These are phyloP conservation scores for Tachysurus vachellii DNA, from an alignment of 2,113 vertebrate genomes.

Conservation along the genomic window DNA sequence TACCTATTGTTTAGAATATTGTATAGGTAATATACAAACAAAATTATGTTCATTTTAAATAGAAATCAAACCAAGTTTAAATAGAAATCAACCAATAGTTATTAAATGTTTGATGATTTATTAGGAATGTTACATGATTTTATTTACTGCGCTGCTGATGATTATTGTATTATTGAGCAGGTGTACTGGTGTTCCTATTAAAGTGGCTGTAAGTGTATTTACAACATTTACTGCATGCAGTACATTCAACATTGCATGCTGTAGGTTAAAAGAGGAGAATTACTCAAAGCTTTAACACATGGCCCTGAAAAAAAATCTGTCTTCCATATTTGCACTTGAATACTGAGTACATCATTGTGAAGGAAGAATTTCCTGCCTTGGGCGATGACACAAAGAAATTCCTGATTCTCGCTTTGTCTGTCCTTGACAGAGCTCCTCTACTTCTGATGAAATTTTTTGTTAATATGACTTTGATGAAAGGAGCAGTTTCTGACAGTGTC, in stretches of 20 bases:
- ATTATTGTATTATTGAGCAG: background rate
- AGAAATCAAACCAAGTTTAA: too few species aligned
- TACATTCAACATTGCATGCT: background rate
- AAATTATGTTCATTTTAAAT: too few species aligned
- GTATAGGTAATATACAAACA: too few species aligned
- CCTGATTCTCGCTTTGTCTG: constrained; percentile 10
- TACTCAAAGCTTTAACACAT: background rate
- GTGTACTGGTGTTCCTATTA: background rate
- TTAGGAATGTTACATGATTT: background rate
- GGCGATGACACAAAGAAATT: background rate
- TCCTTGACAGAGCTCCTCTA: constrained; percentile 3
- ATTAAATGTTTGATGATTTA: background rate
- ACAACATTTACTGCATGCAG: background rate
- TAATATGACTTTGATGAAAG: background rate
- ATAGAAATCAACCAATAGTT: background rate
- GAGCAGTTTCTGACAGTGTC: constrained; percentile 1
- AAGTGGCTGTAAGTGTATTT: background rate
- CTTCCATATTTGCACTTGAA: background rate
- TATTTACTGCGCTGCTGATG: background rate
- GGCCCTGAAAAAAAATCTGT: background rate
- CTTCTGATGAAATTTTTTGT: background rate
- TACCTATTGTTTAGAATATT: too few species aligned
- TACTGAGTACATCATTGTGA: background rate
- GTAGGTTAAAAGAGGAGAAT: background rate
- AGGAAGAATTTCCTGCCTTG: background rate